Conservation (phyloP, 2,797 vertebrate genomes). For the Podarcis lilfordi region DNA sequence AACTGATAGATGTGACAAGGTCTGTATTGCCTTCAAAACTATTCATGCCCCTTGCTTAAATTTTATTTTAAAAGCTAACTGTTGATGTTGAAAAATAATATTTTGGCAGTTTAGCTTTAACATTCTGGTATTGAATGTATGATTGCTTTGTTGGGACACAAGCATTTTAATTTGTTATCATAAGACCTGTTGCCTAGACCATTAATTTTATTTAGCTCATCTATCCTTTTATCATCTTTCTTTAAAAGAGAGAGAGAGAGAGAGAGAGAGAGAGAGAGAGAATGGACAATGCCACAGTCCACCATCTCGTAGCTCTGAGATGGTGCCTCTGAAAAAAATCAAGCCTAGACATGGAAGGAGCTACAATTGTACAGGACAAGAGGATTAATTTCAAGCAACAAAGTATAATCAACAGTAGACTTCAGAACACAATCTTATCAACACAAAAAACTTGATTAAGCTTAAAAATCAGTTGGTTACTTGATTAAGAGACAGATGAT, state of each 20-base stretch:
- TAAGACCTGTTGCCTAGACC: neutral
- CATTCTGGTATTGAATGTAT: neutral
- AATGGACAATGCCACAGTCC: neutral
- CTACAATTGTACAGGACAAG: neutral
- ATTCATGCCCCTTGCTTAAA: neutral
- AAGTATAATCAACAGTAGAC: neutral
- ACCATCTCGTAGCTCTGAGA: neutral
- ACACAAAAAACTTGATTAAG: neutral
- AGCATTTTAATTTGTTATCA: neutral
- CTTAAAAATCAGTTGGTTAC: neutral
- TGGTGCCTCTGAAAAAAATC: neutral
- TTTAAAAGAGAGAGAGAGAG: neutral
- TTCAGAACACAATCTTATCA: neutral
- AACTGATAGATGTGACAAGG: too few relatives aligned
- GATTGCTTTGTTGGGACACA: neutral
- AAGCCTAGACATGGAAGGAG: neutral
- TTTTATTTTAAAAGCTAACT: neutral
- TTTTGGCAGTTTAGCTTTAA: neutral
- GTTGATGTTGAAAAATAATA: neutral
- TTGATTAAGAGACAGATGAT: neutral
- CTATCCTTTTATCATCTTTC: neutral
- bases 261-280: neutral
- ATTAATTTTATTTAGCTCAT: neutral
- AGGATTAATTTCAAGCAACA: neutral
- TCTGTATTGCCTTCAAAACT: neutral